Conservation (phyloP, 2,888 invertebrate genomes). For the Drosophila picticornis region DNA sequence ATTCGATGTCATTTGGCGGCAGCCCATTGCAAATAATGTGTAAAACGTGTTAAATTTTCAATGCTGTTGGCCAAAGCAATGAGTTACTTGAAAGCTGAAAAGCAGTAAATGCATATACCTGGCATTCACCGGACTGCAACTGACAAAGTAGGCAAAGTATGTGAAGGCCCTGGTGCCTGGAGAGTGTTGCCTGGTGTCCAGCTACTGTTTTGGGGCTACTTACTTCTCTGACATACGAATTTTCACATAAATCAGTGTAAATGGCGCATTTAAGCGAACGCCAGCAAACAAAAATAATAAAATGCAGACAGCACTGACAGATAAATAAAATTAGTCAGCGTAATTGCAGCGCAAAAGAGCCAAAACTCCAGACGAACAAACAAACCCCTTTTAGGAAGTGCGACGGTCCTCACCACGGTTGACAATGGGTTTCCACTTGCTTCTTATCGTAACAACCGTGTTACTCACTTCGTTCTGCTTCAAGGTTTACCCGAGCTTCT, state of each 20-base stretch:
- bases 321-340: constrained; percentile 75
- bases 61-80: constrained; percentile 26
- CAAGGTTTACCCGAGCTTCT: constrained; percentile 11
- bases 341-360: constrained; percentile 54
- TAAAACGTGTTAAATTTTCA: constrained; percentile 60
- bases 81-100: constrained; percentile 58
- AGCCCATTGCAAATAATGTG: constrained; percentile 65
- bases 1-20: constrained; percentile 39
- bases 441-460: constrained; percentile 40
- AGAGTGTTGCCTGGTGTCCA: neutral
- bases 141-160: constrained; percentile 9
- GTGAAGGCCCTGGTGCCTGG: neutral
- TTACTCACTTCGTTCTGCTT: constrained; percentile 50
- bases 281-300: constrained; percentile 39
- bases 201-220: constrained; percentile 17
- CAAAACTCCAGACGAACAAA: constrained; percentile 24
- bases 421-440: neutral
- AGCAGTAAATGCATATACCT: constrained; percentile 28
- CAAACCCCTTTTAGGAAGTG: neutral
- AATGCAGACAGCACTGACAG: constrained; percentile 49
- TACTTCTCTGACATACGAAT: constrained; percentile 58
- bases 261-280: constrained; percentile 71
- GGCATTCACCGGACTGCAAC: constrained; percentile 22
- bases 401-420: neutral
- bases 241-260: constrained; percentile 77